Evolutionary conservation across 2,888 invertebrate genomes (phyloP).

Genomic region (Buathra laborator): DNA sequence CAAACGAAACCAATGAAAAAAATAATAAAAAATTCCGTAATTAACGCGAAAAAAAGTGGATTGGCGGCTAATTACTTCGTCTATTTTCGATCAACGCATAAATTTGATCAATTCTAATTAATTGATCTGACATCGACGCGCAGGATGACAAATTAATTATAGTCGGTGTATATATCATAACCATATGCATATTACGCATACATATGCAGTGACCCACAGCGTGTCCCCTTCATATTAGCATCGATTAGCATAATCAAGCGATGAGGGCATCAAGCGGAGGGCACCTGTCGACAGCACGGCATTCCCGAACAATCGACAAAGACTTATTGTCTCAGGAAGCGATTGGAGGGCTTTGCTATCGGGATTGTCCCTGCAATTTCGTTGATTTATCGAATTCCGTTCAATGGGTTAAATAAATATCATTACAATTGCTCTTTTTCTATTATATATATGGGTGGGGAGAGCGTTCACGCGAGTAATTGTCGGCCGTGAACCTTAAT

Average conservation of each 20-base stretch:
- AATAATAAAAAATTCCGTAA: neutral
- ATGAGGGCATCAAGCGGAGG: neutral
- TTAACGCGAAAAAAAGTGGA: no score
- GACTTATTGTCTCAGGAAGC: neutral
- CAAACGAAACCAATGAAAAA: neutral
- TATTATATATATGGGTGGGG: neutral
- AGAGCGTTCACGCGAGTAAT: conserved; percentile 27
- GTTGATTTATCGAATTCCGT: conserved; percentile 16
- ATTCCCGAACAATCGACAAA: conserved; percentile 27
- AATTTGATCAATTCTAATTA: neutral
- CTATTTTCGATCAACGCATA: no score
- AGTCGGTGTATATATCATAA: neutral
- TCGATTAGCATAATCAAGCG: conserved; percentile 56
- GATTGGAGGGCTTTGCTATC: neutral
- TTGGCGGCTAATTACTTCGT: no score
- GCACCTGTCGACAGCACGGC: conserved; percentile 35
- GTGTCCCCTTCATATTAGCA: conserved; percentile 44
- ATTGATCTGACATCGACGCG: neutral
- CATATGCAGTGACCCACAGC: conserved; percentile 35
- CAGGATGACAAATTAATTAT: conserved; percentile 10
- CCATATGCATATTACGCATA: conserved; percentile 9
- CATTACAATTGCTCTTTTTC: conserved; percentile 30
- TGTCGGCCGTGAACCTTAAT: conserved; percentile 60
- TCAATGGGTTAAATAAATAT: conserved; percentile 20
- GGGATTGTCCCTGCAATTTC: neutral